These are phyloP conservation scores for Apeltes quadracus DNA, from an alignment of 2,113 vertebrate species.

Conservation along the genomic window DNA sequence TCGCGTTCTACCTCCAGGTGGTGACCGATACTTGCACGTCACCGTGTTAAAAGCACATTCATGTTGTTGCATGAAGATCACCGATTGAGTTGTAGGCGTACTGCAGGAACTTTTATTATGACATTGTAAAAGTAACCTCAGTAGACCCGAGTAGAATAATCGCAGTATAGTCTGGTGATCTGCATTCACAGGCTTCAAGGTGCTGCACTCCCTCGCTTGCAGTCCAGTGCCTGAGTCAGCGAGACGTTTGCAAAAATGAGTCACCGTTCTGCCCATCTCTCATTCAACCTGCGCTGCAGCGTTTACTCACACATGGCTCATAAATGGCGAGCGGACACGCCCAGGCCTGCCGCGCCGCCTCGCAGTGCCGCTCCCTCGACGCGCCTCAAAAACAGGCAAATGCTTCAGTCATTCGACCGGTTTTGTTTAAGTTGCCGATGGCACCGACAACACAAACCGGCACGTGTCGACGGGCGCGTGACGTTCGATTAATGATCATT, in stretches of 20 bases:
- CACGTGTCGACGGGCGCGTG: background rate
- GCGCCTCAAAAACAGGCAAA: slow-evolving; percentile 4
- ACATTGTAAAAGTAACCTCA: background rate
- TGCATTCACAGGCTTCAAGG: background rate
- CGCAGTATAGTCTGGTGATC: background rate
- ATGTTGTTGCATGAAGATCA: background rate
- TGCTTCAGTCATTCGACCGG: background rate
- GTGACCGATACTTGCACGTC: background rate
- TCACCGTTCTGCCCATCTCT: background rate
- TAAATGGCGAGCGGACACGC: slow-evolving; percentile 8
- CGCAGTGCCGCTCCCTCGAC: slow-evolving; percentile 13
- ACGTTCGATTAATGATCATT: background rate
- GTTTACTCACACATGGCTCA: slow-evolving; percentile 5
- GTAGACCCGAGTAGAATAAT: background rate
- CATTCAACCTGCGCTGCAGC: background rate
- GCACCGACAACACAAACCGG: background rate
- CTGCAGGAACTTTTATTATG: background rate
- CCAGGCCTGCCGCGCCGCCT: background rate
- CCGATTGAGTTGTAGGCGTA: background rate
- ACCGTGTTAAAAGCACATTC: slow-evolving; percentile 6
- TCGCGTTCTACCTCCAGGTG: background rate
- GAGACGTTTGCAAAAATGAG: too few relatives aligned
- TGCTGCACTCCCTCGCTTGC: background rate
- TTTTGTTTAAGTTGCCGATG: background rate
- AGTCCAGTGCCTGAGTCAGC: background rate